Evolutionary conservation across 2,888 invertebrate species (phyloP), one percentile per base, ranked within the genome.

Genomic region (Spisula solida): DNA sequence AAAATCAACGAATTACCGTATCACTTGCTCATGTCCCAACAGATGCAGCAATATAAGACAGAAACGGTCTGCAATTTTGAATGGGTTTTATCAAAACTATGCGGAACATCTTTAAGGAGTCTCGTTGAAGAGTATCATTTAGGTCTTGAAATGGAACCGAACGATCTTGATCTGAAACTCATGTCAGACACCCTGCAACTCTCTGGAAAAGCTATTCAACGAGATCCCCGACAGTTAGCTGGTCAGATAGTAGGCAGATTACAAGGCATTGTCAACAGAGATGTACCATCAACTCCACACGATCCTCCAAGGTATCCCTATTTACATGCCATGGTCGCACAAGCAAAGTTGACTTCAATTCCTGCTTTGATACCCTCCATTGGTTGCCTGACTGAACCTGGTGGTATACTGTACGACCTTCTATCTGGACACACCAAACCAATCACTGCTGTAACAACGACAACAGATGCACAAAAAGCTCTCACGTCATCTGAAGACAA

Each of bases 1-100:
- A 98, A 98, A 97, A 97, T 98, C 91, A 98, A 98, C 96, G 98
- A 98, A 96, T 97, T 98, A 82, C 98, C 98, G 80, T 98, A 97
- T 97, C 98, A 98, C 95, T 97, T 98, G 96, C 97, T 98, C 96
- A 97, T 97, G 94, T 94, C 95, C 96, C 97, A 94, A 97, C 97
- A 94, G 91, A 91, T 91, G 47, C 97, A 94, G 6, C 86, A 90
- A 25, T 97, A 98, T 87, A 97, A 97, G 93, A 97, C 98, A 84
- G 97, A 97, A 29, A 98, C 98, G 96, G 97, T 98, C 95, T 98
- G 98, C 85, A 98, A 98, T 95, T 97, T 98, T 51, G 97, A 97
- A 93, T 98, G 98, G 98, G 97, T 98, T 66, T 97, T 98, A 94
- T 98, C 98, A 94, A 98, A 98, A 96, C 97, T 98, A 0, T 98